Evolutionary conservation across 2,113 vertebrate genomes (phyloP).

Genomic region (Mustelus asterias): DNA sequence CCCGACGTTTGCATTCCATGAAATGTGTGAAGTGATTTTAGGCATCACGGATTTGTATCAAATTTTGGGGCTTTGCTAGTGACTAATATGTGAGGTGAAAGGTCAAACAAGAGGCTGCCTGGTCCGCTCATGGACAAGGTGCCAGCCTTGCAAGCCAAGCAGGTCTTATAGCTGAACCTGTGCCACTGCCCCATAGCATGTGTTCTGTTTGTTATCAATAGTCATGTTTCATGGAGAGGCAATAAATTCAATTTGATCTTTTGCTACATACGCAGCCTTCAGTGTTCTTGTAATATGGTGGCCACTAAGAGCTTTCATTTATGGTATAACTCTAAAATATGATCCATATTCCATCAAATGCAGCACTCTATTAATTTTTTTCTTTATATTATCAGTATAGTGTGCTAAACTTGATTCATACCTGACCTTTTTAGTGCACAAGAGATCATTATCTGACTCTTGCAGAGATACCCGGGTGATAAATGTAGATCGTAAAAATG

Average conservation of each 20-base stretch:
- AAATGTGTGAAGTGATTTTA: not conserved
- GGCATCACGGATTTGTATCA: not conserved
- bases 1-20: not conserved
- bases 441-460: slow-evolving; percentile 37
- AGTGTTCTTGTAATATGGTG: not conserved
- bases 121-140: not conserved
- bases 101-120: not conserved
- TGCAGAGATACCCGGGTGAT: slow-evolving; percentile 30
- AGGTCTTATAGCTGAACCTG: not conserved
- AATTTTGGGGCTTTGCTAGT: not conserved
- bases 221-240: not conserved
- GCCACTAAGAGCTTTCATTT: slow-evolving; percentile 22
- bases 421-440: slow-evolving; percentile 37
- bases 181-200: not conserved
- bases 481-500: slow-evolving; percentile 34
- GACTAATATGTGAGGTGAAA: not conserved
- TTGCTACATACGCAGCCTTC: not conserved
- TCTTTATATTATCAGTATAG: slow-evolving; percentile 32
- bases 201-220: not conserved
- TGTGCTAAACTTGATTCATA: slow-evolving; percentile 37
- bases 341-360: slow-evolving; percentile 32
- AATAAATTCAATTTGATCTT: slow-evolving; percentile 1
- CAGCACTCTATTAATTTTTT: slow-evolving; percentile 32
- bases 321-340: slow-evolving; percentile 26
- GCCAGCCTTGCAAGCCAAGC: not conserved